Conservation (phyloP, 1,140 invertebrate genomes). For the Drosophila bifasciata region DNA sequence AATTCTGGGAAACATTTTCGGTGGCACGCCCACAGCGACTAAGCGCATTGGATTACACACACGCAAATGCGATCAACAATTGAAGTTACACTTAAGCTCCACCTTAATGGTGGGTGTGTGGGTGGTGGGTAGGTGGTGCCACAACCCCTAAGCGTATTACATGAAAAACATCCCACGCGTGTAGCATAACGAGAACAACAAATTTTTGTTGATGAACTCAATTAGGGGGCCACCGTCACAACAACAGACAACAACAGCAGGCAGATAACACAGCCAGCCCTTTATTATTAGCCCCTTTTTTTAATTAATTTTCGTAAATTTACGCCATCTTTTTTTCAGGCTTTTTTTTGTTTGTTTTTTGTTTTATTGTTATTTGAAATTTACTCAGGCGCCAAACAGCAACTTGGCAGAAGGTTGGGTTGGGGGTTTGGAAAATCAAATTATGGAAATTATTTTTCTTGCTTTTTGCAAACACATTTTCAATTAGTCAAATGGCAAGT, state of each 20-base stretch:
- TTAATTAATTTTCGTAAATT: conserved; percentile 71
- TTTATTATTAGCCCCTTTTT: conserved; percentile 38
- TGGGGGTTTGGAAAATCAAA: conserved; percentile 71
- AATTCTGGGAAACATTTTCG: conserved; percentile 41
- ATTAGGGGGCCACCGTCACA: conserved; percentile 48
- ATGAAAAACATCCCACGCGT: conserved; percentile 4
- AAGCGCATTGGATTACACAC: conserved; percentile 72
- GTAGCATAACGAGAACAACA: conserved; percentile 7
- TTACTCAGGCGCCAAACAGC: conserved; percentile 43
- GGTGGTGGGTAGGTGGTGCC: not conserved
- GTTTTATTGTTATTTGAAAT: conserved; percentile 44
- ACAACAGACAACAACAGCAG: conserved; percentile 28
- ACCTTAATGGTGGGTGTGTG: conserved; percentile 8
- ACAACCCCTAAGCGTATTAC: conserved; percentile 56
- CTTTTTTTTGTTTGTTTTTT: not conserved
- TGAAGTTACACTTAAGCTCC: conserved; percentile 60
- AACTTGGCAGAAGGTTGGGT: conserved; percentile 8
- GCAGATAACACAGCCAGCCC: too few relatives aligned
- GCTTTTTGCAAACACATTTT: conserved; percentile 56
- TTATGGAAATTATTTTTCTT: conserved; percentile 72
- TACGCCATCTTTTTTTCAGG: conserved; percentile 9
- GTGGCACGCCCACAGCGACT: conserved; percentile 45
- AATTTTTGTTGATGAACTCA: conserved; percentile 77
- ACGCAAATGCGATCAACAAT: conserved; percentile 52
- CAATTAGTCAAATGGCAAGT: conserved; percentile 72